These are phyloP conservation scores for Gymnocypris eckloni DNA, from an alignment of 2,797 vertebrate species.

Conservation along the genomic window DNA sequence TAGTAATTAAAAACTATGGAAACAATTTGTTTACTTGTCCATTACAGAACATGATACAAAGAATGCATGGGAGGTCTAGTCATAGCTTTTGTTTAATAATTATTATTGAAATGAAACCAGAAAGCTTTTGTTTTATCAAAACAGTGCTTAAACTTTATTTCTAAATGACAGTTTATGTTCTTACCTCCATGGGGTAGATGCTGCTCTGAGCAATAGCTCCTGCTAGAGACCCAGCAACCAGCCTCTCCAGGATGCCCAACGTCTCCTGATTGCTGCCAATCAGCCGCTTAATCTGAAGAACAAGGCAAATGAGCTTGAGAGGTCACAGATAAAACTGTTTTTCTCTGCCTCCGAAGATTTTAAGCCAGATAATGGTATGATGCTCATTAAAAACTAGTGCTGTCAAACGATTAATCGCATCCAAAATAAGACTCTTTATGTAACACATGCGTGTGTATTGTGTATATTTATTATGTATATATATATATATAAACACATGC, in stretches of 20 bases:
- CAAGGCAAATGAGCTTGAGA: not conserved
- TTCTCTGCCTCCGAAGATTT: not conserved
- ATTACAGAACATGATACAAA: not conserved
- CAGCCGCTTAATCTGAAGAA: slow-evolving; percentile 88
- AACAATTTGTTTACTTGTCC: not conserved
- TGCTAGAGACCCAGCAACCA: slow-evolving; percentile 91
- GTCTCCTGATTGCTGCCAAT: slow-evolving; percentile 93
- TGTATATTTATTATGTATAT: no score
- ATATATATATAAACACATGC: no score
- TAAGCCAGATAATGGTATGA: not conserved
- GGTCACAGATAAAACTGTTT: not conserved
- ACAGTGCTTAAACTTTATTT: not conserved
- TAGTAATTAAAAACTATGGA: not conserved
- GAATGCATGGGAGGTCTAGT: not conserved
- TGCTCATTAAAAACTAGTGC: not conserved
- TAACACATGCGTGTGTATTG: no score
- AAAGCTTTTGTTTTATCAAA: slow-evolving; percentile 7
- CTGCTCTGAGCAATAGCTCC: slow-evolving; percentile 94
- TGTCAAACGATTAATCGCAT: no score
- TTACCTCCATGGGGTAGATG: slow-evolving; percentile 98
- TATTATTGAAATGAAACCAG: slow-evolving; percentile 2
- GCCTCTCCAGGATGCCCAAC: slow-evolving; percentile 87
- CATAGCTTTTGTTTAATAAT: not conserved
- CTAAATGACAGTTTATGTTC: slow-evolving; percentile 38
- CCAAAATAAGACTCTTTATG: no score